Percentiles rank a stretch among this genome's conserved stretches.
These are phyloP conservation scores for Eciton burchellii DNA, from an alignment of 1,140 invertebrate species.

Conservation along the genomic window DNA sequence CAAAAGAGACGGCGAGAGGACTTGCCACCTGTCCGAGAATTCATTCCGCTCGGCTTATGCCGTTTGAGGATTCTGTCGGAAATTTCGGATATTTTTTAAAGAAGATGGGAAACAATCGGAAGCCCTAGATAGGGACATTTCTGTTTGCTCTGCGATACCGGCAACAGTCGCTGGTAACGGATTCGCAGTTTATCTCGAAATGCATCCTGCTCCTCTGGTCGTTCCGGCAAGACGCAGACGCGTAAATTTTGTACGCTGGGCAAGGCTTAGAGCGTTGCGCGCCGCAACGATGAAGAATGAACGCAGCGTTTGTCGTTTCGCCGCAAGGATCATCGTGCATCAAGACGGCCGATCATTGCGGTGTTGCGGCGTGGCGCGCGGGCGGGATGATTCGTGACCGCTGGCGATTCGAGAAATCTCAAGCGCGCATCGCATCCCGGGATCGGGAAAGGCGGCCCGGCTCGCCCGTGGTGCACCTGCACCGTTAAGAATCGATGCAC, in stretches of 20 bases:
- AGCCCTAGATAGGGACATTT: too few relatives aligned
- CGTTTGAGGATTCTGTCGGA: not conserved
- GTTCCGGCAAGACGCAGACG: too few relatives aligned
- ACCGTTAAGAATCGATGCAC: slow-evolving; percentile 60
- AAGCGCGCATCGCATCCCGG: slow-evolving; percentile 23
- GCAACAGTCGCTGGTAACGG: too few relatives aligned
- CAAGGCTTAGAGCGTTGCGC: not conserved
- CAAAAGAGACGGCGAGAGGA: slow-evolving; percentile 60
- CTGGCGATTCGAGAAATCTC: slow-evolving; percentile 56
- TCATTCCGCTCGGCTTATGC: slow-evolving; percentile 4
- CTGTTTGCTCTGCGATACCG: too few relatives aligned
- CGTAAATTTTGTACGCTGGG: slow-evolving; percentile 4
- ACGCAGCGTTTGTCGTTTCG: slow-evolving; percentile 23
- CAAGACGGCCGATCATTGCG: slow-evolving; percentile 35
- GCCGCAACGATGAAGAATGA: not conserved
- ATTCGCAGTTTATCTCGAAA: too few relatives aligned
- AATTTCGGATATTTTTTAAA: not conserved
- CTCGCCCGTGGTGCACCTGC: slow-evolving; percentile 41
- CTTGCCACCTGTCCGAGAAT: slow-evolving; percentile 24
- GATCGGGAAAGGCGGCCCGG: slow-evolving; percentile 48
- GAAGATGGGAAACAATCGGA: not conserved
- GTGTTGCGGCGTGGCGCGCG: slow-evolving; percentile 17
- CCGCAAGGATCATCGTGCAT: slow-evolving; percentile 44
- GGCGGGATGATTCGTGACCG: slow-evolving; percentile 54
- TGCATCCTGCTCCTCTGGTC: too few relatives aligned